Evolutionary conservation across 2,888 invertebrate species (phyloP), one percentile per base, ranked within the genome.

Genomic region (Ophion ellenae): DNA sequence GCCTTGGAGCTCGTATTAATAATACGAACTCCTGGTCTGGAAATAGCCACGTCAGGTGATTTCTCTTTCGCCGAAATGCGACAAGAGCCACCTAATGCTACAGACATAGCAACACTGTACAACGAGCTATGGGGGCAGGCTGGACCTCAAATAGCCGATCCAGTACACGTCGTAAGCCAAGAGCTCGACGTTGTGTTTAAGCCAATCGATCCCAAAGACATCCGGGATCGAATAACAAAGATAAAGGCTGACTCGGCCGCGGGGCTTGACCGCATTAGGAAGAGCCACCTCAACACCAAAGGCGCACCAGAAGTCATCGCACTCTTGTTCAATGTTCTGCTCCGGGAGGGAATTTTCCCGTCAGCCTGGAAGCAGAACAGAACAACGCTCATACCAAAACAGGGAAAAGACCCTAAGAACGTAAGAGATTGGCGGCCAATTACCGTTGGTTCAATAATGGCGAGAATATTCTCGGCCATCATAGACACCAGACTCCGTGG

Each of bases 391-490:
- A 87, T 94, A 0, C 91, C 90, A 0, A 93, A 93, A 74, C 88
- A 88, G 20, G 92, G 91, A 0, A 92, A 92, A 59, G 91, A 93
- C 76, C 24, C 57, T 0, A 45, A 2, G 0, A 78, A 87, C 20
- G 88, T 88, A 0, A 90, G 85, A 9, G 92, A 91, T 81, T 93
- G 91, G 86, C 78, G 93, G 0, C 92, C 92, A 0, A 89, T 93
- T 0, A 94, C 92, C 0, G 90, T 93, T 0, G 71, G 89, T 5
- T 92, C 91, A 0, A 61, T 93, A 1, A 61, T 93, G 0, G 89
- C 90, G 90, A 5, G 57, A n/a, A 24, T 90, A 0, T 93, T 89
- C 64, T 91, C 90, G 70, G 89, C 89, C 0, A 77, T 93, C 7
- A 57, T 92, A 0, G 92, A 92, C 69, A 64, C 84, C 4, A 90